phyloP scores from a whole-genome alignment of 30 jellyfish, hydroid and myxozoan species.

The Cassiopea xamachana region DNA sequence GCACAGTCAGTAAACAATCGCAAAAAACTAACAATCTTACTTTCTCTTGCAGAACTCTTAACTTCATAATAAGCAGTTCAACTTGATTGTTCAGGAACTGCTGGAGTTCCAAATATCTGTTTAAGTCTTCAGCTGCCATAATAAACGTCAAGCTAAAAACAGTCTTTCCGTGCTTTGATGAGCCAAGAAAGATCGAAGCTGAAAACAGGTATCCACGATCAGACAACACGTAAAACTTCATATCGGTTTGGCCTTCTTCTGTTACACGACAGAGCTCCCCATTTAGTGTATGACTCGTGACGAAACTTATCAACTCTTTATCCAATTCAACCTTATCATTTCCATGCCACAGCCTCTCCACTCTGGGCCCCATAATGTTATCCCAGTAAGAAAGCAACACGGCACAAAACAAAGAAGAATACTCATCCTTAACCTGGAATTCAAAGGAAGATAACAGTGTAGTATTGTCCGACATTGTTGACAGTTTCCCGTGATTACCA shows the following conservation, averaged over 20 bases:
- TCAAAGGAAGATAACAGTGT: neutral
- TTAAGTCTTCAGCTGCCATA: conserved; percentile 73
- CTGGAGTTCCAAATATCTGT: conserved; percentile 70
- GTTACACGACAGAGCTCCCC: conserved; percentile 89
- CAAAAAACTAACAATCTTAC: conserved; percentile 60
- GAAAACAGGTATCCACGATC: conserved; percentile 81
- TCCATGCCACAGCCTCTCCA: conserved; percentile 79
- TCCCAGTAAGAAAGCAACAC: conserved; percentile 87
- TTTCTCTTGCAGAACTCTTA: conserved; percentile 84
- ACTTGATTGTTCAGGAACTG: conserved; percentile 63
- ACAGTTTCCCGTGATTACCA: neutral
- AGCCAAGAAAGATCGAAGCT: conserved; percentile 80
- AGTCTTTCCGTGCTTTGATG: conserved; percentile 75
- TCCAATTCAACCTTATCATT: conserved; percentile 62
- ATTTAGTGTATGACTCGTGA: conserved; percentile 85
- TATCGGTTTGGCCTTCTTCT: conserved; percentile 74
- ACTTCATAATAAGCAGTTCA: conserved; percentile 59
- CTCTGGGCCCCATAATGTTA: conserved; percentile 89
- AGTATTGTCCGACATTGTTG: neutral
- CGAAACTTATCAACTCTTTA: conserved; percentile 60
- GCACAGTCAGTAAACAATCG: too few species aligned
- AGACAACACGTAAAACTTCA: conserved; percentile 72
- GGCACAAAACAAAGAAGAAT: conserved; percentile 76
- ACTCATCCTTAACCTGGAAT: neutral
- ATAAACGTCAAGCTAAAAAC: conserved; percentile 77